Conservation (phyloP, 92 coral and sea anemone genomes). For the Paragorgia papillata region DNA sequence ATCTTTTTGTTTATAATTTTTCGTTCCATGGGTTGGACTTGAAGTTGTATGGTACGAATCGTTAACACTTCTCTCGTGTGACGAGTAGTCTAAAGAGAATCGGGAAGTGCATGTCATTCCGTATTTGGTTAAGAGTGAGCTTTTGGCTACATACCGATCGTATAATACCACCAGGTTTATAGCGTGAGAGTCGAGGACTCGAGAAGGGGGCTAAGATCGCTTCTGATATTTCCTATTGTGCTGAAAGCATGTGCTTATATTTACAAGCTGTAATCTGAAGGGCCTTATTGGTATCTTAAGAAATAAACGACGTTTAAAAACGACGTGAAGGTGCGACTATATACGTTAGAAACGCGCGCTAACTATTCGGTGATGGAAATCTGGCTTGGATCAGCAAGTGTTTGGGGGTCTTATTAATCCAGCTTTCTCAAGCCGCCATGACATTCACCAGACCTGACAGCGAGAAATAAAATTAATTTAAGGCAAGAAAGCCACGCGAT, state of each 20-base stretch:
- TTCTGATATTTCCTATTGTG: slow-evolving; percentile 5
- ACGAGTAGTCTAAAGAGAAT: neutral
- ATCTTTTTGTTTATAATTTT: neutral
- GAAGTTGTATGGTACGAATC: neutral
- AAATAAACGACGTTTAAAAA: neutral
- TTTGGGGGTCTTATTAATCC: slow-evolving; percentile 15
- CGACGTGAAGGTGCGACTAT: too few species aligned
- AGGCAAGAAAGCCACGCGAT: slow-evolving; percentile 16
- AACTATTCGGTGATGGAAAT: neutral
- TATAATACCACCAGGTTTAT: neutral
- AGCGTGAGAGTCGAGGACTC: slow-evolving; percentile 11
- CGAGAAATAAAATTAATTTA: neutral
- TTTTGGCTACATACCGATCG: neutral
- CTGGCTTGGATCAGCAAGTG: neutral
- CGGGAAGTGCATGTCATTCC: slow-evolving; percentile 35
- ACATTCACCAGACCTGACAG: slow-evolving; percentile 40
- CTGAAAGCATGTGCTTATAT: slow-evolving; percentile 19
- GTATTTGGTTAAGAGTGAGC: neutral
- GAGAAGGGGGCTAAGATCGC: neutral
- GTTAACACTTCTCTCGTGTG: slow-evolving; percentile 23
- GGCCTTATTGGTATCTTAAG: slow-evolving; percentile 4
- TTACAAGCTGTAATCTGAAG: slow-evolving; percentile 25
- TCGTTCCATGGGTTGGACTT: neutral
- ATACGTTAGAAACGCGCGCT: neutral
- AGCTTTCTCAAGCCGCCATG: slow-evolving; percentile 14